Evolutionary conservation across 2,888 invertebrate species (phyloP).

Genomic region (Oscheius sp.): DNA sequence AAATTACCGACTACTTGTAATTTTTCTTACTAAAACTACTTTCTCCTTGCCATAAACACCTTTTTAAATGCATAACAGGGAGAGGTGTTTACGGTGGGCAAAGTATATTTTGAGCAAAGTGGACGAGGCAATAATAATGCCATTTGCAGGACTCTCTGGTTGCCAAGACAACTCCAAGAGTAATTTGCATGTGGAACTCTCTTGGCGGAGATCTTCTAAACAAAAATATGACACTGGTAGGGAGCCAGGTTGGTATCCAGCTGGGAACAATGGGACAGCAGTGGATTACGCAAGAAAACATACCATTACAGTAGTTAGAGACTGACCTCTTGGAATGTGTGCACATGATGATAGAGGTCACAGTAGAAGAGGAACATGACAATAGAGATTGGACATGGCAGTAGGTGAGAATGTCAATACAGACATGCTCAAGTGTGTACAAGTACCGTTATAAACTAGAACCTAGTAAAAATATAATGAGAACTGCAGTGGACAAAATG

Average conservation of each 20-base stretch:
- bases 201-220: not conserved
- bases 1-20: slow-evolving; percentile 7
- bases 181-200: slow-evolving; percentile 29
- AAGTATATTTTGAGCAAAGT: not conserved
- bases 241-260: slow-evolving; percentile 22
- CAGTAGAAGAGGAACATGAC: slow-evolving; percentile 18
- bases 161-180: slow-evolving; percentile 27
- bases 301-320: slow-evolving; percentile 31
- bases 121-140: slow-evolving; percentile 4
- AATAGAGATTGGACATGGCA: slow-evolving; percentile 11
- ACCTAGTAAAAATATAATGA: too few species aligned
- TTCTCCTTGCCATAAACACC: not conserved
- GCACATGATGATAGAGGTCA: slow-evolving; percentile 21
- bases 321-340: slow-evolving; percentile 29
- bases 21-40: not conserved
- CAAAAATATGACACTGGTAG: slow-evolving; percentile 11
- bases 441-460: too few species aligned
- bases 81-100: not conserved
- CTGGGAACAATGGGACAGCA: slow-evolving; percentile 30
- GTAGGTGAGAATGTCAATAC: slow-evolving; percentile 28
- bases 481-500: not conserved
- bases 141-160: slow-evolving; percentile 17
- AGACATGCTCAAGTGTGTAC: not conserved
- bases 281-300: slow-evolving; percentile 35
- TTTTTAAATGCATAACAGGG: not conserved